Evolutionary conservation across 1,140 invertebrate species (phyloP).

Genomic region (Pissodes strobi): DNA sequence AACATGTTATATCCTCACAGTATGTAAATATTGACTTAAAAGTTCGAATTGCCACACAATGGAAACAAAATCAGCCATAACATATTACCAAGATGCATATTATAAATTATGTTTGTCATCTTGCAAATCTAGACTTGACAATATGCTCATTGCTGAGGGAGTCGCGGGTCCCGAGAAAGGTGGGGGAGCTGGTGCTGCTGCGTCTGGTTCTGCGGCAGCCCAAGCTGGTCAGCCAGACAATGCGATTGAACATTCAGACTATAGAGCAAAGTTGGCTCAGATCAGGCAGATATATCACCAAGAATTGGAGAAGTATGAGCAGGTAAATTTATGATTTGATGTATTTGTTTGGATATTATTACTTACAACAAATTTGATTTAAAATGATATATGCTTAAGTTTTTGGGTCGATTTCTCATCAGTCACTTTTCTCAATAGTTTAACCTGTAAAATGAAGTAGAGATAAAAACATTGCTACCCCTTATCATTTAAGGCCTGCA

Average conservation of each 20-base stretch:
- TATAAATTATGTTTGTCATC: background rate
- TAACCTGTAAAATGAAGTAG: no score
- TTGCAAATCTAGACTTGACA: conserved; percentile 87
- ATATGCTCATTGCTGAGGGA: conserved; percentile 99
- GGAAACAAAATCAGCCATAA: no score
- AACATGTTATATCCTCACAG: no score
- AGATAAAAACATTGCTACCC: no score
- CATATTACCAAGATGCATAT: background rate
- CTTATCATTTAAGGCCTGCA: conserved; percentile 93
- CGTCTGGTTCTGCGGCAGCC: conserved; percentile 86
- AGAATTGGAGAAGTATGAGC: conserved; percentile 95
- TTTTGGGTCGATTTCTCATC: no score
- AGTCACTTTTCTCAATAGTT: no score
- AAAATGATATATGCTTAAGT: no score
- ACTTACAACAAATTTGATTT: no score
- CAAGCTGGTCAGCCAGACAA: conserved; percentile 84
- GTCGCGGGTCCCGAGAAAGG: conserved; percentile 98
- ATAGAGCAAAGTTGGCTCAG: conserved; percentile 97
- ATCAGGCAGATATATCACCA: conserved; percentile 99
- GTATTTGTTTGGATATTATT: no score
- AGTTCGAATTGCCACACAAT: no score
- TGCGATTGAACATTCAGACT: conserved; percentile 98
- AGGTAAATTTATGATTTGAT: conserved; percentile 20
- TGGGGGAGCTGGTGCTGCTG: conserved; percentile 88
- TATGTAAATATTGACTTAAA: no score